These are phyloP conservation scores for Lycorma delicatula DNA, from an alignment of 1,140 invertebrate genomes.

Conservation along the genomic window DNA sequence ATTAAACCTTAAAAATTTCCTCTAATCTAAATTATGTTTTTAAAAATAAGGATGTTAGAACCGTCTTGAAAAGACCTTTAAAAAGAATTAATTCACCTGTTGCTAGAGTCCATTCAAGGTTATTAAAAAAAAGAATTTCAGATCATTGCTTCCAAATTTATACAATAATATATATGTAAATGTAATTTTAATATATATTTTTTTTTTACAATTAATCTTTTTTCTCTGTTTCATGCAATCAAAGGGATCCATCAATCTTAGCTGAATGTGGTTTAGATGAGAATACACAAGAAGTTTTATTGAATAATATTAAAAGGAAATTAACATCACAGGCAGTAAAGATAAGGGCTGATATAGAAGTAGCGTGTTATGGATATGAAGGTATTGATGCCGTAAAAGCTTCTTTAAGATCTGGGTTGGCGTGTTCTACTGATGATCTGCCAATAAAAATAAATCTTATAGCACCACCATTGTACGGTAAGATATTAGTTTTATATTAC, in stretches of 20 bases:
- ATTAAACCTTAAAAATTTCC: too few relatives aligned
- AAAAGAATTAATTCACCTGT: too few relatives aligned
- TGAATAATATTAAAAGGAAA: constrained; percentile 93
- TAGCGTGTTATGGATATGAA: constrained; percentile 97
- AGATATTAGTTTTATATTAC: too few relatives aligned
- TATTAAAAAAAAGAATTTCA: too few relatives aligned
- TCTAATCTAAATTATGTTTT: too few relatives aligned
- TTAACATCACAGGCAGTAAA: constrained; percentile 97
- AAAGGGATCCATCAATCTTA: constrained; percentile 83
- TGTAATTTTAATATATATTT: neutral
- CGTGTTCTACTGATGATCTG: constrained; percentile 83
- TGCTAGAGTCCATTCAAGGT: too few relatives aligned
- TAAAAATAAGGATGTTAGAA: too few relatives aligned
- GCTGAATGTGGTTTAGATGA: constrained; percentile 95
- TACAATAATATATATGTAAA: too few relatives aligned
- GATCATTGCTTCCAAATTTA: too few relatives aligned
- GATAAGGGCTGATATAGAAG: constrained; percentile 95
- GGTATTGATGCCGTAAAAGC: constrained; percentile 98
- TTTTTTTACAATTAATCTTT: constrained; percentile 17
- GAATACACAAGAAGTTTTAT: constrained; percentile 81
- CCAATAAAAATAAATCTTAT: constrained; percentile 99
- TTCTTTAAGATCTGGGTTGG: constrained; percentile 86
- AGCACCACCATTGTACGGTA: constrained; percentile 93
- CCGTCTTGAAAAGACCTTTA: too few relatives aligned
- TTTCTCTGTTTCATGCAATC: constrained; percentile 30